A percentile compares a stretch with the other conserved stretches of the same genome.
Conservation (phyloP, 2,888 invertebrate species). For the Ellobium chinense region DNA sequence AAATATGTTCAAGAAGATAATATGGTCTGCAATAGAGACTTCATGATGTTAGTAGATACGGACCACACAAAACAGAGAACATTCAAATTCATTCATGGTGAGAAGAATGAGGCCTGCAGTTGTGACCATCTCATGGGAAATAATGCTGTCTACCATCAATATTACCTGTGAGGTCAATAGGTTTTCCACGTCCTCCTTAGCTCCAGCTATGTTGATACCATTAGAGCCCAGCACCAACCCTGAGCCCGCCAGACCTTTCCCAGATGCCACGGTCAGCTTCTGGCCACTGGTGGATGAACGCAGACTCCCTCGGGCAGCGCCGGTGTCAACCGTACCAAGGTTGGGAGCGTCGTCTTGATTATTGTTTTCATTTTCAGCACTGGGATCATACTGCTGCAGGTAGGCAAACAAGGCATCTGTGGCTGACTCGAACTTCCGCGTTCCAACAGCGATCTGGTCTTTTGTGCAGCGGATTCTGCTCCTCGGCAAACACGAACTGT, state of each 20-base stretch:
- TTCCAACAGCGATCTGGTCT: conserved; percentile 60
- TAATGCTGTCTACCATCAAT: not conserved
- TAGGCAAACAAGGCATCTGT: conserved; percentile 69
- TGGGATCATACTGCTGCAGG: conserved; percentile 60
- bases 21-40: too few relatives aligned
- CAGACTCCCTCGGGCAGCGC: not conserved
- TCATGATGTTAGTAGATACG: too few relatives aligned
- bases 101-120: too few relatives aligned
- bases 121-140: too few relatives aligned
- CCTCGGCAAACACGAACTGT: conserved; percentile 38
- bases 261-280: conserved; percentile 2
- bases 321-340: not conserved
- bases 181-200: conserved; percentile 34
- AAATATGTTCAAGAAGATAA: too few relatives aligned
- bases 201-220: not conserved
- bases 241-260: not conserved
- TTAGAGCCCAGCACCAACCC: not conserved
- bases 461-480: conserved; percentile 60
- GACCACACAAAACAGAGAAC: too few relatives aligned
- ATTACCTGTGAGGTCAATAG: conserved; percentile 39
- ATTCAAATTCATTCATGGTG: too few relatives aligned
- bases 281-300: not conserved
- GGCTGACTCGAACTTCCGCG: conserved; percentile 62
- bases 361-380: not conserved
- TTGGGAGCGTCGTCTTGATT: not conserved